Evolutionary conservation across 2,888 invertebrate genomes (phyloP).

Genomic region (Agrotis ipsilon): DNA sequence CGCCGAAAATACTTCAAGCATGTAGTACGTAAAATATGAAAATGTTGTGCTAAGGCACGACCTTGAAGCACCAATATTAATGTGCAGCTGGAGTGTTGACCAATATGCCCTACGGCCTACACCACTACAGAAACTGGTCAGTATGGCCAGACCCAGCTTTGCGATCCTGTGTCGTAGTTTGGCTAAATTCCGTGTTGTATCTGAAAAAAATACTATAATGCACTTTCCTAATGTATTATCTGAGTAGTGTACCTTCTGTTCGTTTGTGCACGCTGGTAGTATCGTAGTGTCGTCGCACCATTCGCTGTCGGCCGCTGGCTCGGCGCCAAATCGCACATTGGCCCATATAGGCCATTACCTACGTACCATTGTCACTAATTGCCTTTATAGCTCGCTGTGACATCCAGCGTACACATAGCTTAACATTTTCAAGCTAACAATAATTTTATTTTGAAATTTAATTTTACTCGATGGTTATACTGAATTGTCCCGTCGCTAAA

Average conservation of each 20-base stretch:
- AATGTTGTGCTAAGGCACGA: too few species aligned
- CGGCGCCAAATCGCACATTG: slow-evolving; percentile 74
- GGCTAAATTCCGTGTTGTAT: background rate
- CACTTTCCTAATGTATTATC: background rate
- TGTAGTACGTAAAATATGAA: too few species aligned
- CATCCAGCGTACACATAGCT: slow-evolving; percentile 68
- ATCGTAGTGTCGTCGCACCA: slow-evolving; percentile 43
- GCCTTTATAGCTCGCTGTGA: slow-evolving; percentile 78
- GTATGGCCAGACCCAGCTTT: background rate
- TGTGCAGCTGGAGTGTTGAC: background rate
- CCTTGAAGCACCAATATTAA: too few species aligned
- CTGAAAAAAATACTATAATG: too few species aligned
- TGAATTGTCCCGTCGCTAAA: slow-evolving; percentile 3
- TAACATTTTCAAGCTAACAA: slow-evolving; percentile 63
- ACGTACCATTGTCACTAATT: slow-evolving; percentile 83
- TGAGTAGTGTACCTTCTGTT: slow-evolving; percentile 10
- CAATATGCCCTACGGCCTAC: too few species aligned
- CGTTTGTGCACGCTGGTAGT: background rate
- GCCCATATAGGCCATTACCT: slow-evolving; percentile 79
- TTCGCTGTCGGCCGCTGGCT: slow-evolving; percentile 65
- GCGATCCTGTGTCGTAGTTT: background rate
- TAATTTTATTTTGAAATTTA: slow-evolving; percentile 45
- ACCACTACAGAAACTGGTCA: background rate
- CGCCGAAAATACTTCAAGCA: too few species aligned
- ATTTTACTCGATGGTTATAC: slow-evolving; percentile 28